Conservation (phyloP, 2,888 invertebrate species). For the Andrena bicolor region DNA sequence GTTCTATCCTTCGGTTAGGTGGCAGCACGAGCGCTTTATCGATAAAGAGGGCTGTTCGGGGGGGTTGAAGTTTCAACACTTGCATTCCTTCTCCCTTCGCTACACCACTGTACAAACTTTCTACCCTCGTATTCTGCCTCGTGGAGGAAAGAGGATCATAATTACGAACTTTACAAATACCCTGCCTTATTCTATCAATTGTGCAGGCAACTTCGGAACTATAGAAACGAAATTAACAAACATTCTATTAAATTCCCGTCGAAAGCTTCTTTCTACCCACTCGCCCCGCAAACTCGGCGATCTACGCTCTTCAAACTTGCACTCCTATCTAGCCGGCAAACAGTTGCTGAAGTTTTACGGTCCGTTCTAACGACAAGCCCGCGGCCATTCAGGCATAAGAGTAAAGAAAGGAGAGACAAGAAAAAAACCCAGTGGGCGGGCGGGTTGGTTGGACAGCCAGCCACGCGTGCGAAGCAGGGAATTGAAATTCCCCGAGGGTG, state of each 20-base stretch:
- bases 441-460: not conserved
- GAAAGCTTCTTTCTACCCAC: not conserved
- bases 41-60: slow-evolving; percentile 30
- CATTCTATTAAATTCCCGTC: not conserved
- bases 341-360: not conserved
- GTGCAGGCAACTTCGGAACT: no score
- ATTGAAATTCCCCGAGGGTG: slow-evolving; percentile 13
- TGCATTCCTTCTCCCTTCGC: not conserved
- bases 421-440: slow-evolving; percentile 6
- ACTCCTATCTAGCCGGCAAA: not conserved
- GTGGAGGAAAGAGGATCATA: not conserved
- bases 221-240: no score
- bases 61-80: not conserved
- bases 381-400: slow-evolving; percentile 8
- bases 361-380: not conserved
- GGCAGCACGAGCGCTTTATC: slow-evolving; percentile 49
- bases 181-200: no score
- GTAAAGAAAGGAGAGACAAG: slow-evolving; percentile 46
- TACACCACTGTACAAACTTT: not conserved
- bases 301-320: not conserved
- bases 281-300: not conserved
- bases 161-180: not conserved
- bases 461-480: slow-evolving; percentile 34
- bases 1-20: slow-evolving; percentile 59
- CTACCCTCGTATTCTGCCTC: not conserved